A percentile compares a stretch with the other conserved stretches of the same genome.
These are phyloP conservation scores for Chironex yamaguchii DNA, from an alignment of 30 jellyfish, hydroid and myxozoan genomes.

Conservation along the genomic window DNA sequence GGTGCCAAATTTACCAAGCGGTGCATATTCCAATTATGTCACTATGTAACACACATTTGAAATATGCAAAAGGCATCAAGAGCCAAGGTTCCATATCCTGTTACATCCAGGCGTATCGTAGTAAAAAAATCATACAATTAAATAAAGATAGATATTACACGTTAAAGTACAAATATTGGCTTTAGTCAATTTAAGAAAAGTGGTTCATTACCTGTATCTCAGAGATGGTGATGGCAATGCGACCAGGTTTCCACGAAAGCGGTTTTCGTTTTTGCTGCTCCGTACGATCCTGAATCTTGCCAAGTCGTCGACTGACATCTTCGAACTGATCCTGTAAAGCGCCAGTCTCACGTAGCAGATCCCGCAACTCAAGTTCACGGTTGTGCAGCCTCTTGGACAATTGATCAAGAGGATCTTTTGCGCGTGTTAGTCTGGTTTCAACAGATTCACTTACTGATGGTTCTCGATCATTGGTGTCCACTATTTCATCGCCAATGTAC, in stretches of 20 bases:
- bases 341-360: slow-evolving; percentile 90
- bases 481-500: slow-evolving; percentile 76
- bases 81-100: too few species aligned
- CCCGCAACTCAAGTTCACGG: slow-evolving; percentile 86
- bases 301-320: slow-evolving; percentile 86
- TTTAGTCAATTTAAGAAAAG: neutral
- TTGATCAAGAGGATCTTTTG: slow-evolving; percentile 77
- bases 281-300: slow-evolving; percentile 77
- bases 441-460: slow-evolving; percentile 73
- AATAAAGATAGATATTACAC: neutral
- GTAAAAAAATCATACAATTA: too few species aligned
- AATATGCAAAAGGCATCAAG: too few species aligned
- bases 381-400: slow-evolving; percentile 56
- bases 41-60: too few species aligned
- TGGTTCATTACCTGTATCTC: slow-evolving; percentile 77
- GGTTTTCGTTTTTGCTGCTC: slow-evolving; percentile 84
- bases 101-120: too few species aligned
- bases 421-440: slow-evolving; percentile 21
- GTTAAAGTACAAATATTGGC: neutral
- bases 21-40: too few species aligned
- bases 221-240: slow-evolving; percentile 70
- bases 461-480: slow-evolving; percentile 56
- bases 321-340: slow-evolving; percentile 98
- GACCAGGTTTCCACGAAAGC: slow-evolving; percentile 85
- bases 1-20: too few species aligned